These are phyloP conservation scores for Gadus macrocephalus DNA, from an alignment of 2,113 vertebrate species.

Conservation along the genomic window DNA sequence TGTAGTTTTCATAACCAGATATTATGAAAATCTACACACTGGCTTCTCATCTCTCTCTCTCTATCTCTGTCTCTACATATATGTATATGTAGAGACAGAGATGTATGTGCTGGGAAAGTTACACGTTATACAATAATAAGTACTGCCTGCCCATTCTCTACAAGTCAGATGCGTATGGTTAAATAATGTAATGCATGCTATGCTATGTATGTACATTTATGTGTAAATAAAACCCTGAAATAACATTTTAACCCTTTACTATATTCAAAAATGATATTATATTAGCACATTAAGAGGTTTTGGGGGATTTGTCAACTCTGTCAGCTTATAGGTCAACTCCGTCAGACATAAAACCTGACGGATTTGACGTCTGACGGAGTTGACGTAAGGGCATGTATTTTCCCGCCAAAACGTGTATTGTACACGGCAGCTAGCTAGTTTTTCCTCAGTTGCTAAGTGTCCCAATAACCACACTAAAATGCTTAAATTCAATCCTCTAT, in stretches of 20 bases:
- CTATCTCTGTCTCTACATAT: too few species aligned
- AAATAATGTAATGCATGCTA: slow-evolving; percentile 2
- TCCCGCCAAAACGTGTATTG: too few species aligned
- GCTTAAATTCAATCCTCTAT: too few species aligned
- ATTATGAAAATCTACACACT: not conserved
- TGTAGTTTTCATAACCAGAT: too few species aligned
- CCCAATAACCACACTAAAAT: too few species aligned
- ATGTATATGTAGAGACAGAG: not conserved
- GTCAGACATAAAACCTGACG: too few species aligned
- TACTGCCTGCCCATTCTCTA: not conserved
- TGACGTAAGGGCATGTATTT: too few species aligned
- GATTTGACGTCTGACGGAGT: too few species aligned
- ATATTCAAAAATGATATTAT: not conserved
- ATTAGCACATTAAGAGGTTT: not conserved
- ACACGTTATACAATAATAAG: not conserved
- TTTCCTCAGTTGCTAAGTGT: too few species aligned
- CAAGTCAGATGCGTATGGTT: not conserved
- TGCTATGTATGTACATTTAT: not conserved
- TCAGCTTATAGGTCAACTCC: too few species aligned
- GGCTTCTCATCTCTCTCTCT: not conserved
- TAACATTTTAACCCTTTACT: slow-evolving; percentile 1
- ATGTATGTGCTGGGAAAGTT: not conserved
- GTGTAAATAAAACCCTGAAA: not conserved
- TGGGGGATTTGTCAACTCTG: too few species aligned
- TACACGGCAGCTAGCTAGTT: too few species aligned